Evolutionary conservation across 2,888 invertebrate species (phyloP).

Genomic region (Coremacera marginata): DNA sequence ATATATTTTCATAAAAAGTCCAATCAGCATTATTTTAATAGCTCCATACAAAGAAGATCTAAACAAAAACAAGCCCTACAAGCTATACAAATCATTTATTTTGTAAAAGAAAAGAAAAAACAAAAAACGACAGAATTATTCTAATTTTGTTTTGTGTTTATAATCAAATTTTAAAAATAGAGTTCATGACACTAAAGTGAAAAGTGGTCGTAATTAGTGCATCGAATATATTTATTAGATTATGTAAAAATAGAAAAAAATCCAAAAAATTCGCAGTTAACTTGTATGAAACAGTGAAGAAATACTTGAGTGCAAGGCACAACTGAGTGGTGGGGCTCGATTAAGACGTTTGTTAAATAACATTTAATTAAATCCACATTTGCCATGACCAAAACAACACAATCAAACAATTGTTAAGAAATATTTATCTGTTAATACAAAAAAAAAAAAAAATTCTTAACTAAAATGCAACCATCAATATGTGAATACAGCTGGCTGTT

Average conservation of each 20-base stretch:
- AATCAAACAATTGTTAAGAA: neutral
- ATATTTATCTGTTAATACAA: neutral
- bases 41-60: neutral
- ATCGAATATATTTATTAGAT: too few species aligned
- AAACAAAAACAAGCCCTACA: neutral
- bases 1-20: neutral
- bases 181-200: too few species aligned
- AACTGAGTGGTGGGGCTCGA: neutral
- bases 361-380: neutral
- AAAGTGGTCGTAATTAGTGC: too few species aligned
- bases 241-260: too few species aligned
- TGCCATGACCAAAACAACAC: neutral
- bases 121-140: neutral
- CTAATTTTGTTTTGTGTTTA: too few species aligned
- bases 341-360: neutral
- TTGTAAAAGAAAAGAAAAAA: neutral
- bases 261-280: neutral
- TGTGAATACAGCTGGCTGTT: constrained; percentile 1
- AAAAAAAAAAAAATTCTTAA: neutral
- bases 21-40: too few species aligned
- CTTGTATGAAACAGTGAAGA: neutral
- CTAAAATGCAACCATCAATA: neutral
- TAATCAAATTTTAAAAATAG: too few species aligned
- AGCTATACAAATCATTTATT: neutral
- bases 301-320: neutral